Conservation (phyloP, 2,888 invertebrate species). For the Macropis europaea region DNA sequence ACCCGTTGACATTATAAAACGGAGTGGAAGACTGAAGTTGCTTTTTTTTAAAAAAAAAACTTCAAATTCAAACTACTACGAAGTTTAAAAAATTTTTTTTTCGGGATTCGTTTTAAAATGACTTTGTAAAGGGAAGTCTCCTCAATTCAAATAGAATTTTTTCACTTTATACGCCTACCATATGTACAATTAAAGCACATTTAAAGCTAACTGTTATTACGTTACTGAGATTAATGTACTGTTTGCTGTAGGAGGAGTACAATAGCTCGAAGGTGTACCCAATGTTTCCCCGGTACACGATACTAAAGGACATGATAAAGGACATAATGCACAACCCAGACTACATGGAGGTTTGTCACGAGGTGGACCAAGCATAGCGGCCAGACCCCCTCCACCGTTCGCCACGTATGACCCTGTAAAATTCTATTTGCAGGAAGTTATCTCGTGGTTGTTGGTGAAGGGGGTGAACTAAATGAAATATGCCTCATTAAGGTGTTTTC, state of each 20-base stretch:
- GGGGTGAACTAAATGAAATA: slow-evolving; percentile 59
- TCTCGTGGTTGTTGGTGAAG: slow-evolving; percentile 65
- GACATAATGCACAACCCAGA: slow-evolving; percentile 97
- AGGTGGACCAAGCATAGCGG: slow-evolving; percentile 84
- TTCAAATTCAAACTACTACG: no score
- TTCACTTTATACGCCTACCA: not conserved
- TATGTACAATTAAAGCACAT: not conserved
- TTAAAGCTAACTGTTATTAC: not conserved
- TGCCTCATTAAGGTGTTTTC: not conserved
- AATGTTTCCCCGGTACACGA: slow-evolving; percentile 95
- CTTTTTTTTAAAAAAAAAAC: no score
- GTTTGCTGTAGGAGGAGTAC: slow-evolving; percentile 88
- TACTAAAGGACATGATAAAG: slow-evolving; percentile 98
- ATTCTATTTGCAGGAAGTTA: slow-evolving; percentile 40
- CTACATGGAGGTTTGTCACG: slow-evolving; percentile 98
- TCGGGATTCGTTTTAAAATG: no score
- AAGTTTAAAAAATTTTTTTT: no score
- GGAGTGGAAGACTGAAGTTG: no score
- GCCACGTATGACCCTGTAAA: slow-evolving; percentile 76
- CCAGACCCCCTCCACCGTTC: slow-evolving; percentile 78
- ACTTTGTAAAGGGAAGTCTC: no score
- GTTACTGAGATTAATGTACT: slow-evolving; percentile 19
- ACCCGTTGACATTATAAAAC: no score
- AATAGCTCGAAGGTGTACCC: slow-evolving; percentile 95
- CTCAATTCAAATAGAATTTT: not conserved